Conservation (phyloP, 2,797 vertebrate species). For the Rhinogobio ventralis region DNA sequence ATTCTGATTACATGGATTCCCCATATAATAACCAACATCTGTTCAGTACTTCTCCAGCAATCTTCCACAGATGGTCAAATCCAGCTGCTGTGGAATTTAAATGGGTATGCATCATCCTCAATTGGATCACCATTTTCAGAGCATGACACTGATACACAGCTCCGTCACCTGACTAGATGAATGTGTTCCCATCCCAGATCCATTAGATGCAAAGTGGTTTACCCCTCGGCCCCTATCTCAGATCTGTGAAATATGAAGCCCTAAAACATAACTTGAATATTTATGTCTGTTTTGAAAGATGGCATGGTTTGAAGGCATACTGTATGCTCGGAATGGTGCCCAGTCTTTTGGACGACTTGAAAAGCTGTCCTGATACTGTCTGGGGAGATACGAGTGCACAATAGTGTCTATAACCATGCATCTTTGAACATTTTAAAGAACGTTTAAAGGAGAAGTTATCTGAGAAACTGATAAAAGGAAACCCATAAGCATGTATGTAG, state of each 20-base stretch:
- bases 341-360: conserved; percentile 8
- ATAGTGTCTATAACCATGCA: background rate
- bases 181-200: background rate
- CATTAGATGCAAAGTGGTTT: background rate
- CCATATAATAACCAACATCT: conserved; percentile 71
- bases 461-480: background rate
- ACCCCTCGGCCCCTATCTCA: background rate
- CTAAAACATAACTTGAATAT: conserved; percentile 23
- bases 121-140: conserved; percentile 17
- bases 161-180: conserved; percentile 28
- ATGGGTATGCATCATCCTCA: conserved; percentile 40
- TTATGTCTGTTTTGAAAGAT: conserved; percentile 40
- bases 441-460: background rate
- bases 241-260: conserved; percentile 5
- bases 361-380: conserved; percentile 36
- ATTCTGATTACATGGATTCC: conserved; percentile 54
- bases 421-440: background rate
- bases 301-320: conserved; percentile 28
- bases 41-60: conserved; percentile 60
- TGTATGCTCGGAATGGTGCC: conserved; percentile 13
- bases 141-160: conserved; percentile 14
- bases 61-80: conserved; percentile 63
- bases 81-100: conserved; percentile 64
- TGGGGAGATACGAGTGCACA: conserved; percentile 6
- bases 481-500: background rate